Evolutionary conservation across 35 echinoderm and acorn worm genomes (phyloP), one percentile per base, ranked within the genome.

Genomic region (Nesometra sesokonis): DNA sequence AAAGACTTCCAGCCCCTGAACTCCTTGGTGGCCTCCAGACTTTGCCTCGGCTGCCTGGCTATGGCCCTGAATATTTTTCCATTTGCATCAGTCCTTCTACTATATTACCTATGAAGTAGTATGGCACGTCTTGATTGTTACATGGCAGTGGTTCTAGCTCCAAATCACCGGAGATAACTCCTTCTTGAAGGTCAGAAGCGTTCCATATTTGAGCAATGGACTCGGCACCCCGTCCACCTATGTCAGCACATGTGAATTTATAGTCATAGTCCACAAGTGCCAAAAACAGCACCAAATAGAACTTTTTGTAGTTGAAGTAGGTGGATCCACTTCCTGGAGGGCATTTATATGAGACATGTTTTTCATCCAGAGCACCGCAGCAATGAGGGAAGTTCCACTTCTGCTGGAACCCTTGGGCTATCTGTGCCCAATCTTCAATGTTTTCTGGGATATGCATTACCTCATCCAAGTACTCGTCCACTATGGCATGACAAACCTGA

Each of bases 351-450:
- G 85, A 35, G 17, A 94, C 81, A 33, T 94, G 88, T 39, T 94
- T 94, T 17, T 85, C 88, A 87, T 90, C 93, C n/a, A 88, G 29
- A 27, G 93, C 88, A 29, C 80, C 88, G 35, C 78, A 82, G 19
- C 84, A 82, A 86, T 94, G 88, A n/a, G 88, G 93, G 80, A 94
- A 94, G 81, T 90, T 88, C 88, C 88, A 94, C 32, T 32, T 94
- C 67, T 84, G n/a, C 31, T 35, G 13, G 78, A 90, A 90, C 39
- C 77, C 15, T n/a, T 88, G 76, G 30, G 88, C 37, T 13, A 88
- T 83, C 5, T 29, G 11, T 43, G 21, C 5, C 89, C 89, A 86
- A 1, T 81, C 35, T 23, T 80, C 23, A 34, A 77, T 32, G 0
- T 52, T 81, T 43, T 11, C 90, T 23, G 88, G 92, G 80, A 52